phyloP scores from a whole-genome alignment of 2,888 invertebrate species.

The Chrysotoxum bicinctum region DNA sequence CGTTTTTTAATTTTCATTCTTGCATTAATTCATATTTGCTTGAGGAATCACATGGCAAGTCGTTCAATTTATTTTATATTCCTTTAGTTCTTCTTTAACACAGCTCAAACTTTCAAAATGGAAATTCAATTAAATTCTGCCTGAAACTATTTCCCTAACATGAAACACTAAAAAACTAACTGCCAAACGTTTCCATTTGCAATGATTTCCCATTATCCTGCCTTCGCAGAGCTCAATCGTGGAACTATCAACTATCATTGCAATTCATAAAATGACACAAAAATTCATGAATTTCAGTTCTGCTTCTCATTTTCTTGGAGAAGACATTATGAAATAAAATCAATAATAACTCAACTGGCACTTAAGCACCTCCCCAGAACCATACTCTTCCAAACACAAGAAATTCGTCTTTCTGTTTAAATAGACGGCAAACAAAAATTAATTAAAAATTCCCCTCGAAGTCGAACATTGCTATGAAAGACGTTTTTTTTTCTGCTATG shows the following conservation, averaged over 20 bases:
- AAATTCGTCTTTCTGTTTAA: background rate
- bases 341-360: slow-evolving; percentile 33
- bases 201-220: background rate
- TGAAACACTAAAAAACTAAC: no score
- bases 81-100: no score
- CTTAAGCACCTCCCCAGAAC: background rate
- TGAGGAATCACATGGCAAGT: no score
- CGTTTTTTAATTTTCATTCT: no score
- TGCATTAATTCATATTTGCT: no score
- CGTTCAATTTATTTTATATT: no score
- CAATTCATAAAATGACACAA: background rate
- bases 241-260: background rate
- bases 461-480: slow-evolving; percentile 3
- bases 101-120: no score
- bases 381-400: slow-evolving; percentile 14
- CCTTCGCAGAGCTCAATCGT: background rate
- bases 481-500: background rate
- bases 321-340: background rate
- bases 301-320: background rate
- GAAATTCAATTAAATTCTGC: no score
- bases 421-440: slow-evolving; percentile 18
- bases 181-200: no score
- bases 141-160: no score
- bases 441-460: slow-evolving; percentile 49
- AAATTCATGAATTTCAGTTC: background rate